Evolutionary conservation across 37 sponge, comb jelly and placozoan genomes (phyloP), one percentile per base, ranked within the genome.

Genomic region (Aphrocallistes beatrix): DNA sequence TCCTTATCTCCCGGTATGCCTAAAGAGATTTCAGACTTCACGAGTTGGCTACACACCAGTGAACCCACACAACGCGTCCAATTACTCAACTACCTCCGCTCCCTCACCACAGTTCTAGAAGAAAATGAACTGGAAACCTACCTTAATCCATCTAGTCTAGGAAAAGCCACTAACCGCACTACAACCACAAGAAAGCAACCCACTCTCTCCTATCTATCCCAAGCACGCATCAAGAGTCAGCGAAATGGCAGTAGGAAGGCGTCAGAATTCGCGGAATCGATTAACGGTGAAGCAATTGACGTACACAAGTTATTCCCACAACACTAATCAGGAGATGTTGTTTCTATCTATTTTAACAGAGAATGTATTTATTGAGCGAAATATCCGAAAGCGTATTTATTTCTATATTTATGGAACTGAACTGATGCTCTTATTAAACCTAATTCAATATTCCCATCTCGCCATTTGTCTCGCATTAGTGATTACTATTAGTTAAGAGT

Each of bases 1-100:
- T n/a, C n/a, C n/a, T n/a, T n/a, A n/a, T n/a, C n/a, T n/a, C 34
- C 75, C 21, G 1, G 21, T 13, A 28, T 60, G 34, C 75, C 75
- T 60, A 60, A 28, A 60, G 75, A 60, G 21, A 60, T 60, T 6
- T 60, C 75, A 60, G 75, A 60, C 75, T 60, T 60, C 75, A 60
- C 75, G 3, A 60, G 3, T 30, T 60, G 75, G 75, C 75, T 60
- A 60, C 75, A 60, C 10, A 60, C 32, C 10, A 60, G 75, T 13
- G 75, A 60, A 60, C 75, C 75, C 10, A 19, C 75, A 21, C 75
- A 60, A 60, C 75, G 75, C n/a, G 75, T 60, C 10, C 75, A 60
- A 60, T 60, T 60, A 19, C 75, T 60, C n/a, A 60, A 60, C 34
- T 60, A 60, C 34, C 75, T 60, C 3, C 75, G 75, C 34, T 60